Evolutionary conservation across 1,140 invertebrate species (phyloP).

Genomic region (Trypoxylus dichotomus): DNA sequence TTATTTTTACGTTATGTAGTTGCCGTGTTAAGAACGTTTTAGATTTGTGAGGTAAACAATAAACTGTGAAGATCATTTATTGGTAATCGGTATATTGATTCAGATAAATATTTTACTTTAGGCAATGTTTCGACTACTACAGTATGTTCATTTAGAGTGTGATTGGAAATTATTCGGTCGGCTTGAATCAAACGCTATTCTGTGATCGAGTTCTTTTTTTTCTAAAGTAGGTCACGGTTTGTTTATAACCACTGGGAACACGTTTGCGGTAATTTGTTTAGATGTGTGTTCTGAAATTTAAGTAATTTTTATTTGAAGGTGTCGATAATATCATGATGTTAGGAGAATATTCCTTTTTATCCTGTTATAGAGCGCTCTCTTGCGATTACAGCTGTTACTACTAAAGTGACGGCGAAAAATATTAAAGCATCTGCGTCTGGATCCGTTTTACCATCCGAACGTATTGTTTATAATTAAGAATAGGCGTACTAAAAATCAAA

Average conservation of each 20-base stretch:
- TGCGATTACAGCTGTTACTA: too few species aligned
- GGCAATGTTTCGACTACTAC: not conserved
- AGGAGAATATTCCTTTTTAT: too few species aligned
- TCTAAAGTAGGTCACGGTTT: not conserved
- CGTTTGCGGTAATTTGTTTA: not conserved
- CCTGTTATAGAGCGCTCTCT: too few species aligned
- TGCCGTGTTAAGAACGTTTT: not conserved
- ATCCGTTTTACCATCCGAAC: too few species aligned
- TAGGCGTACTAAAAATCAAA: too few species aligned
- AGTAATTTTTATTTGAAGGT: too few species aligned
- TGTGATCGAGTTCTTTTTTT: not conserved
- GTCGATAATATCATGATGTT: too few species aligned
- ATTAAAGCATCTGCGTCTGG: too few species aligned
- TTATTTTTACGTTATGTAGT: not conserved
- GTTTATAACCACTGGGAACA: not conserved
- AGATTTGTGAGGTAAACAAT: not conserved
- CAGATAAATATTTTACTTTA: not conserved
- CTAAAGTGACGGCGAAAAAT: too few species aligned
- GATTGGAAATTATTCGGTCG: not conserved
- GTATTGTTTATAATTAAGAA: too few species aligned
- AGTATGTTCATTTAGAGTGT: not conserved
- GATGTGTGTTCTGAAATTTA: too few species aligned
- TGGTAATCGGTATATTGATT: constrained; percentile 2
- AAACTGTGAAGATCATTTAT: constrained; percentile 3
- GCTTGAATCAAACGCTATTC: not conserved